A percentile compares a stretch with the other conserved stretches of the same genome.
Evolutionary conservation across 2,113 vertebrate species (phyloP).

Genomic region (Struthidea cinerea): DNA sequence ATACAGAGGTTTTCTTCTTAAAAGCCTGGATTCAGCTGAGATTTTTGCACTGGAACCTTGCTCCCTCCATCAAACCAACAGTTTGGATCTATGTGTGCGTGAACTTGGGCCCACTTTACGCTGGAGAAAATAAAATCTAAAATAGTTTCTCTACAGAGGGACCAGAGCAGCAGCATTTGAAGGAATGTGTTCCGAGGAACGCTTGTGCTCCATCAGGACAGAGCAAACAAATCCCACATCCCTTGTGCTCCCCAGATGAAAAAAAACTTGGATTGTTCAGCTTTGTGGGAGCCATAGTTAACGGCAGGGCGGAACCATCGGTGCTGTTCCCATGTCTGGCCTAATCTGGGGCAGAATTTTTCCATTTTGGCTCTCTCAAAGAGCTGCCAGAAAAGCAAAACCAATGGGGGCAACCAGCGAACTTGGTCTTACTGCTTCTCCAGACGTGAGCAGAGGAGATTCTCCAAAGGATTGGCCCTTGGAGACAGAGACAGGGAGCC

Average conservation of each 20-base stretch:
- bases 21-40: neutral
- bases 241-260: neutral
- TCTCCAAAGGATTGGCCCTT: neutral
- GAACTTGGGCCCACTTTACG: neutral
- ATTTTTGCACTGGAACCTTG: neutral
- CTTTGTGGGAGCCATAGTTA: neutral
- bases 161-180: neutral
- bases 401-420: neutral
- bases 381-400: neutral
- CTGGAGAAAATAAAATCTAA: neutral
- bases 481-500: neutral
- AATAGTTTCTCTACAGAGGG: neutral
- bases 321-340: neutral
- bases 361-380: neutral
- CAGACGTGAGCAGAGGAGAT: neutral
- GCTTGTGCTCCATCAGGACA: neutral
- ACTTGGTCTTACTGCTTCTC: neutral
- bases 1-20: neutral
- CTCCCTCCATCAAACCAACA: neutral
- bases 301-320: fast-evolving
- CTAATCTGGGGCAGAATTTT: neutral
- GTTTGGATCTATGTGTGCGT: neutral
- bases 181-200: neutral
- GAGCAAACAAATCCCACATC: neutral
- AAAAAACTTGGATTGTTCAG: neutral